Percentiles rank a stretch among this genome's conserved stretches.
phyloP scores from a whole-genome alignment of 2,797 vertebrate genomes.

The Sebastes hubbsi region DNA sequence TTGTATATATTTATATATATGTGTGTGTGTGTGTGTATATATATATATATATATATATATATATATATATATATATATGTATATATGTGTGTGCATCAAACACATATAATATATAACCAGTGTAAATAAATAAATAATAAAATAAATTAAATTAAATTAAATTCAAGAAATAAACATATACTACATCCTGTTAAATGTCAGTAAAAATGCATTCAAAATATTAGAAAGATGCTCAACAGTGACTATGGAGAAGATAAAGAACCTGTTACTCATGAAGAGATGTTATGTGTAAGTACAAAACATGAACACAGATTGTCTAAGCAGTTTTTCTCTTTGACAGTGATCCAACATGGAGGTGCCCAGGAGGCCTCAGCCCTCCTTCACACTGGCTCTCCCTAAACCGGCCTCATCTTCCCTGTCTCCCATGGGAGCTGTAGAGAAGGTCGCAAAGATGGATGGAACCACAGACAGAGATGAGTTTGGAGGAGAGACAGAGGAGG shows the following conservation, averaged over 20 bases:
- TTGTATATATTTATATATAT: too few relatives aligned
- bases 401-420: slow-evolving; percentile 10
- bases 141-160: too few relatives aligned
- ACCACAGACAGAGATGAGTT: background rate
- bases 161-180: background rate
- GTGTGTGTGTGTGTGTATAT: too few relatives aligned
- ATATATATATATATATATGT: too few relatives aligned
- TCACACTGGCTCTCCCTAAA: slow-evolving; percentile 37
- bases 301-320: background rate
- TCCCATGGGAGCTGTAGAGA: slow-evolving; percentile 17
- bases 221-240: background rate
- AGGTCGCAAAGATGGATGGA: background rate
- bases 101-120: too few relatives aligned
- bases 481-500: slow-evolving; percentile 36
- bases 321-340: slow-evolving; percentile 33
- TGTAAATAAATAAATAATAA: too few relatives aligned
- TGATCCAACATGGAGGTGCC: slow-evolving; percentile 70
- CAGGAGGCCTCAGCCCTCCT: slow-evolving; percentile 46
- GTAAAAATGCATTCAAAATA: background rate
- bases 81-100: too few relatives aligned
- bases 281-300: background rate
- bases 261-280: background rate
- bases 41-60: too few relatives aligned
- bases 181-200: background rate
- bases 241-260: background rate